Evolutionary conservation across 2,113 vertebrate species (phyloP).

Genomic region (Aplodontia rufa): DNA sequence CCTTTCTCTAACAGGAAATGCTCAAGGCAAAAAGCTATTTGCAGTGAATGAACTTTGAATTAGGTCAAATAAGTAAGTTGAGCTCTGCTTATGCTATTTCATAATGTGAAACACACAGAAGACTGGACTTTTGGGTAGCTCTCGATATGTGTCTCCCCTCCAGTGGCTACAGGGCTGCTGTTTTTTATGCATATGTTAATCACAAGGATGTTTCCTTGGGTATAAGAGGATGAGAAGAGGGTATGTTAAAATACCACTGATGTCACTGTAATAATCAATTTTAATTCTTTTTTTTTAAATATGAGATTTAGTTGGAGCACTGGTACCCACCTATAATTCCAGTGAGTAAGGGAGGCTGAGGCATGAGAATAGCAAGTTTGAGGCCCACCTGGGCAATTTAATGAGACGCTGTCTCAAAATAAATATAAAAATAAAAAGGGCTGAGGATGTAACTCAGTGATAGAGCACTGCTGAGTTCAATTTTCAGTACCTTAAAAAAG

Average conservation of each 20-base stretch:
- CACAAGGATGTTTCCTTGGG: background rate
- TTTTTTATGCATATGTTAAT: background rate
- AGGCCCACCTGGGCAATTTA: too few relatives aligned
- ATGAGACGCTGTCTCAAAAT: too few relatives aligned
- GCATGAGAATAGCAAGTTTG: too few relatives aligned
- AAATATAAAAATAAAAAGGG: too few relatives aligned
- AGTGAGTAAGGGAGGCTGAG: too few relatives aligned
- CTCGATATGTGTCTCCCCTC: accelerated
- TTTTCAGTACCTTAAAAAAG: background rate
- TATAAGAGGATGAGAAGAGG: background rate
- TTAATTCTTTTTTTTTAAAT: background rate
- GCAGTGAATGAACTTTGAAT: background rate
- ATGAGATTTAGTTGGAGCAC: too few relatives aligned
- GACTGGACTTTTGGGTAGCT: background rate
- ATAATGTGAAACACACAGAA: accelerated
- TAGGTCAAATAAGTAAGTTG: background rate
- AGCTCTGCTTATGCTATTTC: background rate
- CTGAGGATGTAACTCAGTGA: too few relatives aligned
- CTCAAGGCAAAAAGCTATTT: background rate
- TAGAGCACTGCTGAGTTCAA: too few relatives aligned
- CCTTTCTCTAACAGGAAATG: background rate
- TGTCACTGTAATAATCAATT: background rate
- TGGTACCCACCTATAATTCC: too few relatives aligned
- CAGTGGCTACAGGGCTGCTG: background rate
- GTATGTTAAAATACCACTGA: background rate